Conservation (phyloP, 92 coral and sea anemone genomes). For the Epizoanthus scotinus region DNA sequence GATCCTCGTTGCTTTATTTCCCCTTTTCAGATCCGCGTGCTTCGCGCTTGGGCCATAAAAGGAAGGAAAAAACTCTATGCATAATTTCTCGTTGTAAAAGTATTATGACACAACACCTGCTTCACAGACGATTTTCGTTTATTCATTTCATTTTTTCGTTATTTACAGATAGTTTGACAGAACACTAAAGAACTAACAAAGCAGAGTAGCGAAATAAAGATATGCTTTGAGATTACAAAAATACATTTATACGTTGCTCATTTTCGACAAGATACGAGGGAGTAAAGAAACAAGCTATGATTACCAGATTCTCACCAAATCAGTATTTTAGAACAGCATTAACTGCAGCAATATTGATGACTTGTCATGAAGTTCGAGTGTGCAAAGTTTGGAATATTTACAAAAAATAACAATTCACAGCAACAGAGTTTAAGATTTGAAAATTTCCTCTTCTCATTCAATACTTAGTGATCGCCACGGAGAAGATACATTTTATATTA, state of each 20-base stretch:
- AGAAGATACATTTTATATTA: too few relatives aligned
- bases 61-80: too few relatives aligned
- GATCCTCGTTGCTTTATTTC: too few relatives aligned
- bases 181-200: background rate
- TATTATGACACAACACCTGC: too few relatives aligned
- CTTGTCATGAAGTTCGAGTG: background rate
- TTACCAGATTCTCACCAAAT: background rate
- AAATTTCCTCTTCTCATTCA: too few relatives aligned
- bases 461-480: too few relatives aligned
- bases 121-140: conserved; percentile 14
- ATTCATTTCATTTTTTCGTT: conserved; percentile 12
- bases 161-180: conserved; percentile 18
- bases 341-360: background rate
- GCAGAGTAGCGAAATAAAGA: conserved; percentile 5
- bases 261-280: background rate
- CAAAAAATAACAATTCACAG: background rate
- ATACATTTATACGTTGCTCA: conserved; percentile 26
- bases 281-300: too few relatives aligned
- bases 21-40: too few relatives aligned
- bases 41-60: too few relatives aligned
- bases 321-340: conserved; percentile 3
- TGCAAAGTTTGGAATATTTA: conserved; percentile 4
- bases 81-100: too few relatives aligned
- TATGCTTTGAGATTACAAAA: conserved; percentile 19
- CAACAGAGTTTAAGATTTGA: background rate